Evolutionary conservation across 2,888 invertebrate genomes (phyloP).

Genomic region (Brachylomia viminalis): DNA sequence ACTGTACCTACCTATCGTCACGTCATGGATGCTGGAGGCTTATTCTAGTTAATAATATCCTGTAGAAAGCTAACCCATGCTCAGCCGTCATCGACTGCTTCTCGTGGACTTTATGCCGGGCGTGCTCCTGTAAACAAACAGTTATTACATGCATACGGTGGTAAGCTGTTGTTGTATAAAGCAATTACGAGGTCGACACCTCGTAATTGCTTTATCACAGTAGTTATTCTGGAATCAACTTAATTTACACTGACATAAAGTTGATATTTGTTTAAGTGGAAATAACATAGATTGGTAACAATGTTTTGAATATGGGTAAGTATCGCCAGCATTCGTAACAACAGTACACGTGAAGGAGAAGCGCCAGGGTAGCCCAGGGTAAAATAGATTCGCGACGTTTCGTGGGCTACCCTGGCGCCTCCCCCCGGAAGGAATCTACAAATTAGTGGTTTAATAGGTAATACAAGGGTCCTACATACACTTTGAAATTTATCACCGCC

Average conservation of each 20-base stretch:
- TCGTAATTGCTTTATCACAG: neutral
- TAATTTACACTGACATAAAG: neutral
- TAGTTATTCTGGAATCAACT: neutral
- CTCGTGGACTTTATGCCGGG: neutral
- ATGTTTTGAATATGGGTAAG: neutral
- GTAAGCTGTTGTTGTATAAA: neutral
- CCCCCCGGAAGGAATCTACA: neutral
- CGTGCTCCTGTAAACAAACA: constrained; percentile 3
- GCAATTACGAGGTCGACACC: neutral
- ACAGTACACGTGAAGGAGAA: neutral
- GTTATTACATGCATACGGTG: neutral
- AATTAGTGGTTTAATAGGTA: neutral
- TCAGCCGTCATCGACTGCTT: rapidly evolving
- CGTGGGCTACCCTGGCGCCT: too few species aligned
- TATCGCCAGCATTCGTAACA: neutral
- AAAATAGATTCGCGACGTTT: too few species aligned
- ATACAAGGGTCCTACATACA: constrained; percentile 9
- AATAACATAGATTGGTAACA: neutral
- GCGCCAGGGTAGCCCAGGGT: too few species aligned
- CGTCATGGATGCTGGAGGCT: neutral
- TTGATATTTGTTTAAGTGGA: neutral
- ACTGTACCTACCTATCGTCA: neutral
- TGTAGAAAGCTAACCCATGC: neutral
- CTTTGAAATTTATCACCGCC: neutral
- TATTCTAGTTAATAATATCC: too few species aligned